Evolutionary conservation across 2,113 vertebrate genomes (phyloP), one percentile per base, ranked within the genome.

Genomic region (Onychostruthus taczanowskii): DNA sequence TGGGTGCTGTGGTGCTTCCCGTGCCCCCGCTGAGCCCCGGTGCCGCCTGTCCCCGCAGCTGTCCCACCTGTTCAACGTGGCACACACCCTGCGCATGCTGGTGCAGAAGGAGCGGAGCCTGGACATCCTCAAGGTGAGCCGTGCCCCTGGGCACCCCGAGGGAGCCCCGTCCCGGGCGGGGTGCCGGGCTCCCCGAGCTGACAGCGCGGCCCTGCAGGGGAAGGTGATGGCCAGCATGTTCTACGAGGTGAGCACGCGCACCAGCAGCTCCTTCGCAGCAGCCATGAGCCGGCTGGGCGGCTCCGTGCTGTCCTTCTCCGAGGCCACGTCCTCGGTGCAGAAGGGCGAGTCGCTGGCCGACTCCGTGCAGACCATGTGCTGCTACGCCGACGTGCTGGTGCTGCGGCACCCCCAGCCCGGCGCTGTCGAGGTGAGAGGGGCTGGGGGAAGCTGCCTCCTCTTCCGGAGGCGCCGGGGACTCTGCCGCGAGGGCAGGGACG

Each of bases 201-300:
- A 92, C 26, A 0, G 13, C 19, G 2, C 0, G 22, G 20, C 22
- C 18, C 35, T 2, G 1, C 91, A 99, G 99, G 99, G 99, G 13
- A 99, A 99, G 56, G 99, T 99, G 91, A 99, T 99, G 99, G 99
- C 98, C 1, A 99, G 98, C 95, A 99, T 99, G 99, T 99, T 99
- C 97, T 99, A 99, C 1, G 99, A 99, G 90, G 99, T 98, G 8
- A 99, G 99, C 98, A 99, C 99, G 0, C 98, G 99, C 58, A 99
- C 99, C 97, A 99, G 99, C 96, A 99, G 99, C 97, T 99, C 99
- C 73, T 99, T 99, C 0, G 97, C 99, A 0, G 99, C 99, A 0
- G 99, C 99, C 94, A 99, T 99, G 99, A 98, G 98, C 93, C 98
- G 99, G 4, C 97, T 99, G 13, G 99, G 99, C 0, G 99, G 99